A percentile compares a stretch with the other conserved stretches of the same genome.
Conservation (phyloP, 2,113 vertebrate genomes). For the Callionymus lyra region DNA sequence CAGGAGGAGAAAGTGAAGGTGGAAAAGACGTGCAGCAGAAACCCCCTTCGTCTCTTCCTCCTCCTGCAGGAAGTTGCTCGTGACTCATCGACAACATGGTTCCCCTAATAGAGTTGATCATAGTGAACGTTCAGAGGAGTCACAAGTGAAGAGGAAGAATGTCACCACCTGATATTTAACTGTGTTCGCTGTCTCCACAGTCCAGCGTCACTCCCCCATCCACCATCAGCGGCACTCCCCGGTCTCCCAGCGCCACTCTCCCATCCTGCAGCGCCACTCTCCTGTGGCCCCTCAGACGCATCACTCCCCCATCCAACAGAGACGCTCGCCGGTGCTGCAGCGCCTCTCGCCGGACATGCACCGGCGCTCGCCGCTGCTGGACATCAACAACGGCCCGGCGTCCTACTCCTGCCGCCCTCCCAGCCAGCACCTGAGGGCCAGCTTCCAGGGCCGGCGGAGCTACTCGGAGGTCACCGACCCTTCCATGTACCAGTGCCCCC, state of each 20-base stretch:
- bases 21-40: no score
- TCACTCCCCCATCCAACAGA: conserved; percentile 72
- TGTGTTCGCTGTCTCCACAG: conserved; percentile 45
- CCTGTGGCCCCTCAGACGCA: conserved; percentile 63
- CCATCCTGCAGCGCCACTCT: conserved; percentile 65
- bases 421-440: conserved; percentile 83
- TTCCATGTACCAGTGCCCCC: conserved; percentile 77
- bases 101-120: no score
- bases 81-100: no score
- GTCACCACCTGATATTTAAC: no score
- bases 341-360: conserved; percentile 73
- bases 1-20: no score
- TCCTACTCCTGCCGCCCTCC: conserved; percentile 78
- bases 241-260: conserved; percentile 79
- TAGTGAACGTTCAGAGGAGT: no score
- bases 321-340: conserved; percentile 75
- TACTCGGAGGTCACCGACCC: conserved; percentile 90
- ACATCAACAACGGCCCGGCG: conserved; percentile 71
- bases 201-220: conserved; percentile 77
- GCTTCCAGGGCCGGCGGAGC: conserved; percentile 90
- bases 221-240: conserved; percentile 71
- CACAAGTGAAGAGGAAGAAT: no score
- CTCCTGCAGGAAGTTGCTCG: neutral
- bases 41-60: no score
- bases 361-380: conserved; percentile 69